phyloP scores from a whole-genome alignment of 2,797 vertebrate genomes.

The Anabas testudineus region DNA sequence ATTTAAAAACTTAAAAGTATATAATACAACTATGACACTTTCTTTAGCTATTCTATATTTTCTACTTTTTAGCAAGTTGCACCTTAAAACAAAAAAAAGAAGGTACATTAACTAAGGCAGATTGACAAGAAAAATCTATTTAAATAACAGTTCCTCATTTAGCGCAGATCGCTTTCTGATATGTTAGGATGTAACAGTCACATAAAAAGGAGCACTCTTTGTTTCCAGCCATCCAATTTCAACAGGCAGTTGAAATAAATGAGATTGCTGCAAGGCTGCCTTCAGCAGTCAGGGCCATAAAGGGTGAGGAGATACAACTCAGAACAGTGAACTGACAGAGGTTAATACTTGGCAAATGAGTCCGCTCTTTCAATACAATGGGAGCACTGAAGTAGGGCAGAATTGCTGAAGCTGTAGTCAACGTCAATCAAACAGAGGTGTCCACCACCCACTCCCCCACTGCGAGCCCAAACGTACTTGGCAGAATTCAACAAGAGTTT shows the following conservation, averaged over 20 bases:
- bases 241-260: constrained; percentile 51
- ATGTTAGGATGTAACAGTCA: constrained; percentile 17
- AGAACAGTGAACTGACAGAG: constrained; percentile 45
- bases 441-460: background rate
- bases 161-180: background rate
- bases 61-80: background rate
- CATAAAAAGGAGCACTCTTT: constrained; percentile 27
- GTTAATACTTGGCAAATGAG: constrained; percentile 72
- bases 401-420: constrained; percentile 50
- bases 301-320: constrained; percentile 47
- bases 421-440: constrained; percentile 53
- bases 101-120: background rate
- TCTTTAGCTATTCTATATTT: too few relatives aligned
- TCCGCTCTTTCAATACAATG: constrained; percentile 46
- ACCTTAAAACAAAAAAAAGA: background rate
- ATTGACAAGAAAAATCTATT: constrained; percentile 5
- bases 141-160: constrained; percentile 10
- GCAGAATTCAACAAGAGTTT: constrained; percentile 45
- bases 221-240: constrained; percentile 42
- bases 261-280: constrained; percentile 44
- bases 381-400: constrained; percentile 52
- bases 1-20: too few relatives aligned
- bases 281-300: constrained; percentile 35
- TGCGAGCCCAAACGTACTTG: background rate
- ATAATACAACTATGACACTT: too few relatives aligned